phyloP scores from a whole-genome alignment of 2,113 vertebrate genomes.

The Cinclus mexicanus region DNA sequence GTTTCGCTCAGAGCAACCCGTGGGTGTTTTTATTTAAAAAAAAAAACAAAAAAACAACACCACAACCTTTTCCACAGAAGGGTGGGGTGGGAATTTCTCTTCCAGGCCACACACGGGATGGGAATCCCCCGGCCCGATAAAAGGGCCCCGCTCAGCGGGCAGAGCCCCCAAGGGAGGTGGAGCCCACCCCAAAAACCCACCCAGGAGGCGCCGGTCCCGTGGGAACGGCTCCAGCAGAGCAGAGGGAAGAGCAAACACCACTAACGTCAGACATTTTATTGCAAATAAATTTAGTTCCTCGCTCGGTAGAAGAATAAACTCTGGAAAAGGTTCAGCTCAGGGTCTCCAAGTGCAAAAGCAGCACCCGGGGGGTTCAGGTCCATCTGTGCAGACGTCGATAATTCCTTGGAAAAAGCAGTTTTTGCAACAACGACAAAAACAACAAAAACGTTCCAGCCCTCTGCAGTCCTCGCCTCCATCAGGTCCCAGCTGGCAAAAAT shows the following conservation, averaged over 20 bases:
- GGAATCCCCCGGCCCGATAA: background rate
- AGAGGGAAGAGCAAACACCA: background rate
- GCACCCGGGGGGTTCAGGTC: background rate
- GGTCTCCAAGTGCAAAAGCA: background rate
- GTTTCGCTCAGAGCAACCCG: background rate
- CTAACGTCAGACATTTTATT: constrained; percentile 54
- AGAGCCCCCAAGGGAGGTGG: background rate
- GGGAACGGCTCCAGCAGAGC: background rate
- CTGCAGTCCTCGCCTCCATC: background rate
- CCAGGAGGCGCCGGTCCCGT: rapidly evolving
- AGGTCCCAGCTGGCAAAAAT: background rate
- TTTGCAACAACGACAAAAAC: background rate
- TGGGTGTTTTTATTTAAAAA: background rate
- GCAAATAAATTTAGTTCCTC: background rate
- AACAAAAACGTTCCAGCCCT: background rate
- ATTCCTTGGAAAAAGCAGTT: background rate
- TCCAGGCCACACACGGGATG: background rate
- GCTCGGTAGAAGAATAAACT: constrained; percentile 48
- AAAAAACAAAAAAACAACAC: no score
- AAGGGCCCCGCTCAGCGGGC: rapidly evolving
- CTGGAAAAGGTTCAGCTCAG: background rate
- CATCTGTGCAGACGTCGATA: rapidly evolving
- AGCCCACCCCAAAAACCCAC: background rate
- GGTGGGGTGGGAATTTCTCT: background rate
- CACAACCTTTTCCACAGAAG: background rate